Percentiles rank a stretch among this genome's conserved stretches.
phyloP scores from a whole-genome alignment of 2,888 invertebrate species.

The Athrips mouffetella region DNA sequence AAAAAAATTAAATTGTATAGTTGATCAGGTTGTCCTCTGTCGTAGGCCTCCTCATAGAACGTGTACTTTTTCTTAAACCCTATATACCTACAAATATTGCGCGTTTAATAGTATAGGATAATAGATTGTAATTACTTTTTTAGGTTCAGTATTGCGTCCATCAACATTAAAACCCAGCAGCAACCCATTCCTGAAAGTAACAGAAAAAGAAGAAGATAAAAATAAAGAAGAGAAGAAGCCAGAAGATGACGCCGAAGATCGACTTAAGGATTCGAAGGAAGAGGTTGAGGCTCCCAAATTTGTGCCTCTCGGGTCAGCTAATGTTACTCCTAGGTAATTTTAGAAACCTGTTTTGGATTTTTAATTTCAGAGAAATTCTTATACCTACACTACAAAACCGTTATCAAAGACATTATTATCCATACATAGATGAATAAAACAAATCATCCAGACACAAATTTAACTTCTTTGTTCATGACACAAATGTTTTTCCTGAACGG shows the following conservation, averaged over 20 bases:
- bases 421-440: too few relatives aligned
- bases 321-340: constrained; percentile 43
- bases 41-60: too few relatives aligned
- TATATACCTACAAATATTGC: too few relatives aligned
- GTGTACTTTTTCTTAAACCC: too few relatives aligned
- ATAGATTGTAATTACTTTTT: constrained; percentile 21
- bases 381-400: background rate
- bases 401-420: background rate
- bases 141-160: constrained; percentile 67
- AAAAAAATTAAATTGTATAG: too few relatives aligned
- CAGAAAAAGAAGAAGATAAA: constrained; percentile 39
- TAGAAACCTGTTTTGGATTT: background rate
- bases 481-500: too few relatives aligned
- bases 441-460: too few relatives aligned
- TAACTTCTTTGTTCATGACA: too few relatives aligned
- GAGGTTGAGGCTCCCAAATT: constrained; percentile 63
- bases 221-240: constrained; percentile 35
- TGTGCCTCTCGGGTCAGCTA: constrained; percentile 65
- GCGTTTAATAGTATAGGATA: too few relatives aligned
- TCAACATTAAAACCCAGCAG: constrained; percentile 60
- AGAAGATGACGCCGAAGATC: constrained; percentile 40
- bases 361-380: background rate
- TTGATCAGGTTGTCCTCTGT: too few relatives aligned
- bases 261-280: constrained; percentile 43
- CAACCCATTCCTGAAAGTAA: constrained; percentile 61